Evolutionary conservation across 2,888 invertebrate genomes (phyloP).

Genomic region (Agrochola macilenta): DNA sequence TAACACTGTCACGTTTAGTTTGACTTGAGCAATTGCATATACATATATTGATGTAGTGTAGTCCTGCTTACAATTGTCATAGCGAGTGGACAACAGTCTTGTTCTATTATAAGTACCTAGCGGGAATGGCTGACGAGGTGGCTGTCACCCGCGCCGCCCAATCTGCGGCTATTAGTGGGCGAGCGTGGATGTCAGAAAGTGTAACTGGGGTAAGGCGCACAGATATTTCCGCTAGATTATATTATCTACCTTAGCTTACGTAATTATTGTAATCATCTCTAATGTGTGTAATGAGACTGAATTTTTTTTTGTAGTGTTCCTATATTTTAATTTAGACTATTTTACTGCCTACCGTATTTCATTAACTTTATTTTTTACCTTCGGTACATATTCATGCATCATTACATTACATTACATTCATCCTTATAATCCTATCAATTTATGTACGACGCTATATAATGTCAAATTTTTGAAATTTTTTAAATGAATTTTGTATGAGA

Average conservation of each 20-base stretch:
- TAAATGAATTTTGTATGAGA: conserved; percentile 90
- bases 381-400: conserved; percentile 80
- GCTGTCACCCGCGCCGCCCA: conserved; percentile 32
- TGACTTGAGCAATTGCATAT: conserved; percentile 54
- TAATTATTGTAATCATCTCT: conserved; percentile 72
- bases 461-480: conserved; percentile 90
- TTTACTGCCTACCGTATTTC: conserved; percentile 88
- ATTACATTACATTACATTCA: conserved; percentile 76
- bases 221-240: conserved; percentile 56
- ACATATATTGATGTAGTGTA: conserved; percentile 62
- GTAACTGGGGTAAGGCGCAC: conserved; percentile 7
- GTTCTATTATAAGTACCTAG: conserved; percentile 72
- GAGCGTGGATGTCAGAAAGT: conserved; percentile 13
- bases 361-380: conserved; percentile 86
- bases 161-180: conserved; percentile 5
- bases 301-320: conserved; percentile 87
- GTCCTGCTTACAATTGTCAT: conserved; percentile 67
- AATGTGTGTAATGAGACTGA: conserved; percentile 88
- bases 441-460: conserved; percentile 90
- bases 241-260: conserved; percentile 74
- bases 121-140: conserved; percentile 29
- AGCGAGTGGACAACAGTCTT: conserved; percentile 85
- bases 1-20: conserved; percentile 58
- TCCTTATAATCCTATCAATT: conserved; percentile 88
- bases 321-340: conserved; percentile 90